Evolutionary conservation across 2,888 invertebrate species (phyloP).

Genomic region (Sarcophaga rosellei): DNA sequence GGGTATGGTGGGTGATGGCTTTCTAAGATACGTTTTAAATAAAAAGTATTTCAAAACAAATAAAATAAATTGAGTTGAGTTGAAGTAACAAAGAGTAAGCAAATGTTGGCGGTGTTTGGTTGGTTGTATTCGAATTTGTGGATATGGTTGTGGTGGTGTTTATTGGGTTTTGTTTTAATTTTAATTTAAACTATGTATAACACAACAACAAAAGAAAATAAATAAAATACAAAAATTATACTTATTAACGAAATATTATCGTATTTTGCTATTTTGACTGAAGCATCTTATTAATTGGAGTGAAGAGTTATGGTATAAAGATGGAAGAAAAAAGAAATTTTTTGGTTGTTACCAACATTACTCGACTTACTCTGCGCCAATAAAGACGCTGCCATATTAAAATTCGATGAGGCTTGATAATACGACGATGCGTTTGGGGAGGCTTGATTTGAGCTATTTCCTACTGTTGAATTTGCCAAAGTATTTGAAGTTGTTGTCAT

Average conservation of each 20-base stretch:
- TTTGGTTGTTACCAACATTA: slow-evolving; percentile 80
- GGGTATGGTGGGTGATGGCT: too few relatives aligned
- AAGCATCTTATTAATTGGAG: neutral
- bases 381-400: slow-evolving; percentile 87
- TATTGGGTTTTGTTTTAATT: neutral
- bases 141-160: neutral
- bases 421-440: slow-evolving; percentile 67
- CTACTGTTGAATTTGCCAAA: slow-evolving; percentile 26
- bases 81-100: slow-evolving; percentile 40
- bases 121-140: too few relatives aligned
- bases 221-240: neutral
- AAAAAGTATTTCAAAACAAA: slow-evolving; percentile 5
- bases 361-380: slow-evolving; percentile 91
- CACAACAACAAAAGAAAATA: neutral
- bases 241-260: neutral
- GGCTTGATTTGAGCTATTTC: slow-evolving; percentile 66
- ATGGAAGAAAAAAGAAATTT: slow-evolving; percentile 33
- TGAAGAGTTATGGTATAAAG: slow-evolving; percentile 27
- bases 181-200: too few relatives aligned
- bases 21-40: too few relatives aligned
- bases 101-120: slow-evolving; percentile 40
- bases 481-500: slow-evolving; percentile 14
- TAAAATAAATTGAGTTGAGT: slow-evolving; percentile 7
- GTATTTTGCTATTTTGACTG: neutral
- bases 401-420: slow-evolving; percentile 81